Conservation (phyloP, 2,888 invertebrate genomes). For the Microplitis deprimator region DNA sequence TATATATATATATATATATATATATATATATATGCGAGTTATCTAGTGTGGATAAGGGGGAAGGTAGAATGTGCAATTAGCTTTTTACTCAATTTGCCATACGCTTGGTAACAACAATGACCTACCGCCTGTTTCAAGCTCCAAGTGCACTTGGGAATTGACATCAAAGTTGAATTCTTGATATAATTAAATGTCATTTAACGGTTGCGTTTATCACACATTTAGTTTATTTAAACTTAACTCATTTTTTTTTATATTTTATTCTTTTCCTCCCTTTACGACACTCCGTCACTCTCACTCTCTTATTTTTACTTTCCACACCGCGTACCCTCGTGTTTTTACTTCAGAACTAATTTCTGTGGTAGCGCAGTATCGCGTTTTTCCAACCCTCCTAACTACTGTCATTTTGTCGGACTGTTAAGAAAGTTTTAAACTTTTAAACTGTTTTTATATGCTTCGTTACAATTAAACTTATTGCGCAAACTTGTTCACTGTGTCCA, state of each 20-base stretch:
- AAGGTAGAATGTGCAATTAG: constrained; percentile 60
- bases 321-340: constrained; percentile 38
- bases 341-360: neutral
- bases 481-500: neutral
- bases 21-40: neutral
- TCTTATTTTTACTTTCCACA: neutral
- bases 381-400: constrained; percentile 17
- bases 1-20: neutral
- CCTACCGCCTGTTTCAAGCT: constrained; percentile 39
- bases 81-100: constrained; percentile 56
- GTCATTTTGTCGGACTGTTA: constrained; percentile 31
- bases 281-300: neutral
- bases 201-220: constrained; percentile 61
- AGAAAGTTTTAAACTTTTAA: constrained; percentile 17
- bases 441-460: constrained; percentile 5
- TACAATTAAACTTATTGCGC: neutral
- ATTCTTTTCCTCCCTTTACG: neutral
- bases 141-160: constrained; percentile 24
- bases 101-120: constrained; percentile 30
- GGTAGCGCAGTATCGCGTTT: constrained; percentile 20
- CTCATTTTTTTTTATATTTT: constrained; percentile 44
- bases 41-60: neutral
- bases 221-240: neutral
- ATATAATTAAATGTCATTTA: constrained; percentile 66
- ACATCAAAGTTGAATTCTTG: constrained; percentile 61